Conservation (phyloP, 2,888 invertebrate species). For the Leptinotarsa juncta region DNA sequence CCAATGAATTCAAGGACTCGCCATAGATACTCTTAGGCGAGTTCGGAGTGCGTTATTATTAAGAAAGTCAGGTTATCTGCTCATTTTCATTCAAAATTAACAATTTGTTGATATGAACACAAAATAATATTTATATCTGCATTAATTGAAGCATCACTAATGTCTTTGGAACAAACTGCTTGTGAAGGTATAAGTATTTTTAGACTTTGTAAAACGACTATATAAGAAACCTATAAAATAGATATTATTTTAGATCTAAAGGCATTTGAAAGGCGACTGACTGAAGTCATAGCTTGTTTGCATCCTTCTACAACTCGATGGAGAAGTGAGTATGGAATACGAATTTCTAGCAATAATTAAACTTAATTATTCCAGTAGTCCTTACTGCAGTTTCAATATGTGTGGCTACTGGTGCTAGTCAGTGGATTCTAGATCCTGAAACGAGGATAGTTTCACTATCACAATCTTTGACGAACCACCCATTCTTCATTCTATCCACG, state of each 20-base stretch:
- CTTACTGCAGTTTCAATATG: constrained; percentile 88
- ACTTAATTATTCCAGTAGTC: constrained; percentile 72
- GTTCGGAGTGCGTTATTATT: too few species aligned
- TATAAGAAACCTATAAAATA: constrained; percentile 53
- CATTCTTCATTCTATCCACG: constrained; percentile 92
- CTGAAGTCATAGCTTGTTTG: constrained; percentile 96
- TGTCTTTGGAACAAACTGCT: constrained; percentile 90
- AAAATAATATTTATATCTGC: neutral
- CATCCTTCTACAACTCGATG: constrained; percentile 95
- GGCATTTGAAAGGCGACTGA: constrained; percentile 95
- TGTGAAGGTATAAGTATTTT: constrained; percentile 79
- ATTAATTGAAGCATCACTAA: constrained; percentile 53
- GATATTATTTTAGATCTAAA: constrained; percentile 84
- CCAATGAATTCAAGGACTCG: too few species aligned
- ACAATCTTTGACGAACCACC: constrained; percentile 93
- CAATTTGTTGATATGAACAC: neutral
- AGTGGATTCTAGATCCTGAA: constrained; percentile 94
- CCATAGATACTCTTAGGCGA: too few species aligned
- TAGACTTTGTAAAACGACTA: neutral
- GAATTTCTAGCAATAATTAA: neutral
- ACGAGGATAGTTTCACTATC: constrained; percentile 91
- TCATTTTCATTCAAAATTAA: too few species aligned
- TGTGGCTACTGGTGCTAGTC: constrained; percentile 94
- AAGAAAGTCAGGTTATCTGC: too few species aligned
- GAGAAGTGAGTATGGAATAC: constrained; percentile 81